Base-by-base conservation (phyloP, 1,140 invertebrate genomes). In the Drosophila gunungcola region DNA sequence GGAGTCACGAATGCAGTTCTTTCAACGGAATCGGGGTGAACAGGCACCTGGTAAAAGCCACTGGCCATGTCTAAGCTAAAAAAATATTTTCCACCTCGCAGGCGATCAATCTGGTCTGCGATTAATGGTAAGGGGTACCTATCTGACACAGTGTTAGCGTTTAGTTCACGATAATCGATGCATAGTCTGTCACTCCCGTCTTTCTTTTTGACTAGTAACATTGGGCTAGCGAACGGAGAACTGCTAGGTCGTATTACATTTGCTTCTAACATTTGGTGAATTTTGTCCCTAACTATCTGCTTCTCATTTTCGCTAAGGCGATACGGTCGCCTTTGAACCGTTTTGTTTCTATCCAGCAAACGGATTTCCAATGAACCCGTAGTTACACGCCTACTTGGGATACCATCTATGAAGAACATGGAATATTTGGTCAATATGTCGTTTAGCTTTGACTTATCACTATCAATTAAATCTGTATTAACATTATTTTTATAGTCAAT, bases 281-380 rank as follows among this genome's bases (percentile, higher is more conserved):
- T 21, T 21, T 52, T 52, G 10, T 52, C 4, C 4, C 36, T 61
- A 38, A 52, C 25, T 61, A 51, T 38, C n/a, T 52, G 21, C 1
- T 12, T 52, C 4, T 57, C 41, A 1, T 32, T 16, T 32, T 57
- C 4, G 3, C 54, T 56, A 4, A 43, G 11, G 13, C 41, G 41
- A 57, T 57, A 32, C 11, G 41, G 54, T 43, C 38, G 13, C 12
- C 41, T 64, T 27, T 56, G 52, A 41, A 72, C 60, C 1, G 60
- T 55, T 41, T 65, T 54, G 13, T 54, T 72, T 6, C 12, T 29
- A 12, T 65, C 53, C 3, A 65, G 36, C 32, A 58, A 12, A 16
- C 67, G 42, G 29, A 63, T 55, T 29, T 70, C 36, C 7, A 70
- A 43, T 3, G 48, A 51, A 13, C 57, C 67, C 7, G 51, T 70